A percentile compares a stretch with the other conserved stretches of the same genome.
These are phyloP conservation scores for Bugulina stolonifera DNA, from an alignment of 2,888 invertebrate genomes.

Conservation along the genomic window DNA sequence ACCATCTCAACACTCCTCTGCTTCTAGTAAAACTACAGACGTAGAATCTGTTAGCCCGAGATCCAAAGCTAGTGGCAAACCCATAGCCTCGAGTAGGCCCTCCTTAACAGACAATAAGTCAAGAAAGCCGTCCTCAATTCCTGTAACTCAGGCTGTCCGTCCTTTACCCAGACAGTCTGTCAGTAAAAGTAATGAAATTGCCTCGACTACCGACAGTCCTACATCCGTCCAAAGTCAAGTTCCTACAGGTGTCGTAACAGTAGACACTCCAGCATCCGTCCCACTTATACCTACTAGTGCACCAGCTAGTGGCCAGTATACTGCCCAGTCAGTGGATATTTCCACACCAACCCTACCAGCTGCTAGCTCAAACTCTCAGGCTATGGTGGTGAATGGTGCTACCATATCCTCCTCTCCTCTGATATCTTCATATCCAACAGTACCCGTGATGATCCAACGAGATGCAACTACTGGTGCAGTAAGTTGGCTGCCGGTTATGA, in stretches of 20 bases:
- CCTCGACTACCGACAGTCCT: too few relatives aligned
- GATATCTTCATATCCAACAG: background rate
- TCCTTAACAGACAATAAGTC: background rate
- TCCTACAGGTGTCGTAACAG: background rate
- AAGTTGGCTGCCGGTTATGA: constrained; percentile 8
- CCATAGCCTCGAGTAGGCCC: background rate
- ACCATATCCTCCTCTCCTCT: background rate
- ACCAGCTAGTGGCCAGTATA: background rate
- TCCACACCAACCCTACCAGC: background rate
- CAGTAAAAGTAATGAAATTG: background rate
- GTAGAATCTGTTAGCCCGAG: background rate
- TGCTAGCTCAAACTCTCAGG: background rate
- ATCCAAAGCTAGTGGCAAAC: background rate
- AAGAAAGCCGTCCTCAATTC: background rate
- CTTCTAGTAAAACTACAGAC: too few relatives aligned
- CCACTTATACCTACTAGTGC: background rate
- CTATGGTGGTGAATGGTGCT: background rate
- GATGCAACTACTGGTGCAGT: background rate
- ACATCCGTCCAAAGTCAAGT: background rate
- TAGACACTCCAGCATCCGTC: background rate
- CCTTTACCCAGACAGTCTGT: background rate
- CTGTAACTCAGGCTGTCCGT: constrained; percentile 17
- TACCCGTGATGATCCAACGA: constrained; percentile 3
- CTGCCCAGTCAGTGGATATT: background rate
- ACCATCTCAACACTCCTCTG: background rate